Conservation (phyloP, 2,113 vertebrate genomes). For the Pagrus major region DNA sequence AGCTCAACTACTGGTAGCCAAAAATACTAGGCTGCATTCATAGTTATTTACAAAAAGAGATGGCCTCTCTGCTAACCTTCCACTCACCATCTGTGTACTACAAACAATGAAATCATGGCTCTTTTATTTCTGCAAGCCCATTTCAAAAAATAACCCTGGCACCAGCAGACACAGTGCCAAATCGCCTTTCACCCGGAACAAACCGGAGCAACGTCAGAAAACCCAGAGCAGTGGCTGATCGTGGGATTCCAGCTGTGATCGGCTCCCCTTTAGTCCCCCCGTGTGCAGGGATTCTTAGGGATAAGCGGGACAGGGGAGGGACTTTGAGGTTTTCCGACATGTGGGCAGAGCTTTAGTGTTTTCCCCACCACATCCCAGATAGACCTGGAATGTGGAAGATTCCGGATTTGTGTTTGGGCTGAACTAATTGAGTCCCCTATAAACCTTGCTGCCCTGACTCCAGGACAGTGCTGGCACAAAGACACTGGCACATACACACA, state of each 20-base stretch:
- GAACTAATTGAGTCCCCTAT: slow-evolving; percentile 84
- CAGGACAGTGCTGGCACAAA: slow-evolving; percentile 62
- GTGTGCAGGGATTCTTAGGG: slow-evolving; percentile 75
- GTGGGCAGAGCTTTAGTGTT: slow-evolving; percentile 67
- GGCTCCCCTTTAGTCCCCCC: slow-evolving; percentile 57
- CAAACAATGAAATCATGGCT: slow-evolving; percentile 28
- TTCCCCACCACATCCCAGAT: slow-evolving; percentile 70
- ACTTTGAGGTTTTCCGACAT: slow-evolving; percentile 72
- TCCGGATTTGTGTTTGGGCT: slow-evolving; percentile 81
- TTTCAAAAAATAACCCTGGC: slow-evolving; percentile 43
- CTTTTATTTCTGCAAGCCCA: slow-evolving; percentile 44
- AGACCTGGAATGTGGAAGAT: slow-evolving; percentile 70
- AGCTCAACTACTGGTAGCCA: neutral
- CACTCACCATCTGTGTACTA: neutral
- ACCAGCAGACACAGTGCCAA: slow-evolving; percentile 56
- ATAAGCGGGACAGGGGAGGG: slow-evolving; percentile 71
- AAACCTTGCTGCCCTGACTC: slow-evolving; percentile 77
- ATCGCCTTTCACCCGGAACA: slow-evolving; percentile 67
- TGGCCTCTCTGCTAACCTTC: slow-evolving; percentile 6
- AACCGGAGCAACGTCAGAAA: slow-evolving; percentile 49
- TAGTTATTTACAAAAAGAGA: neutral
- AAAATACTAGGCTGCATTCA: slow-evolving; percentile 2
- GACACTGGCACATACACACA: slow-evolving; percentile 35
- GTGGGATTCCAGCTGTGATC: slow-evolving; percentile 75
- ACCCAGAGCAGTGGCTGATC: slow-evolving; percentile 62